Conservation (phyloP, 2,113 vertebrate species). For the Malurus melanocephalus region DNA sequence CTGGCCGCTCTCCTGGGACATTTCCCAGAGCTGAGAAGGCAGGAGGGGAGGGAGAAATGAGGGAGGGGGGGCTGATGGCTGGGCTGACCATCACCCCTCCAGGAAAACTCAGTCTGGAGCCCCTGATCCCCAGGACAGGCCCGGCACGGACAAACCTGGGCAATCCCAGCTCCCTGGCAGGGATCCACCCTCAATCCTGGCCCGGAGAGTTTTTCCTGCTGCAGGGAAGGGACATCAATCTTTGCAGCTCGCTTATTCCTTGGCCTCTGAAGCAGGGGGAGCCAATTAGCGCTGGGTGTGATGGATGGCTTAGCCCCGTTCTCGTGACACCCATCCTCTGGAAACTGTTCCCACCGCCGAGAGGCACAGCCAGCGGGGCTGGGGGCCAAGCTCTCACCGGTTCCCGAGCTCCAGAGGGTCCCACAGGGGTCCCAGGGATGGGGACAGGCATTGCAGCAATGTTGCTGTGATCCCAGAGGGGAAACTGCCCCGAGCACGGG, state of each 20-base stretch:
- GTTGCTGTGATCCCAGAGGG: neutral
- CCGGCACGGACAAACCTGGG: neutral
- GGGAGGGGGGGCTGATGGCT: neutral
- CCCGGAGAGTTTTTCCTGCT: constrained; percentile 13
- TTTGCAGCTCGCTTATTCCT: constrained; percentile 41
- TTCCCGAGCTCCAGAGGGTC: neutral
- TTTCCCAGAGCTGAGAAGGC: constrained; percentile 56
- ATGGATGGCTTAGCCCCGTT: constrained; percentile 24
- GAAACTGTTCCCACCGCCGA: neutral
- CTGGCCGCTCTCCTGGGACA: constrained; percentile 55
- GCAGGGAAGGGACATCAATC: constrained; percentile 20
- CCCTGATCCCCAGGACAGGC: neutral
- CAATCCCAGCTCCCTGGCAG: constrained; percentile 19
- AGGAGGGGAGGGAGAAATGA: neutral
- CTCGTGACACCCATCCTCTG: constrained; percentile 37
- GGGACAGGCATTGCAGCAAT: neutral
- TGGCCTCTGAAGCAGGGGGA: constrained; percentile 12
- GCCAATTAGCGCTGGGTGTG: constrained; percentile 50
- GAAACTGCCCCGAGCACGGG: neutral
- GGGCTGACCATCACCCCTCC: neutral
- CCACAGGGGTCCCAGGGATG: accelerated
- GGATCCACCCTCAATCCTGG: constrained; percentile 14
- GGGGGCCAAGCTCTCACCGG: neutral
- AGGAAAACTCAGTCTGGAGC: neutral
- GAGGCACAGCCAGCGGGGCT: neutral